Evolutionary conservation across 2,797 vertebrate species (phyloP).

Genomic region (Sternarchorhynchus goeldii): DNA sequence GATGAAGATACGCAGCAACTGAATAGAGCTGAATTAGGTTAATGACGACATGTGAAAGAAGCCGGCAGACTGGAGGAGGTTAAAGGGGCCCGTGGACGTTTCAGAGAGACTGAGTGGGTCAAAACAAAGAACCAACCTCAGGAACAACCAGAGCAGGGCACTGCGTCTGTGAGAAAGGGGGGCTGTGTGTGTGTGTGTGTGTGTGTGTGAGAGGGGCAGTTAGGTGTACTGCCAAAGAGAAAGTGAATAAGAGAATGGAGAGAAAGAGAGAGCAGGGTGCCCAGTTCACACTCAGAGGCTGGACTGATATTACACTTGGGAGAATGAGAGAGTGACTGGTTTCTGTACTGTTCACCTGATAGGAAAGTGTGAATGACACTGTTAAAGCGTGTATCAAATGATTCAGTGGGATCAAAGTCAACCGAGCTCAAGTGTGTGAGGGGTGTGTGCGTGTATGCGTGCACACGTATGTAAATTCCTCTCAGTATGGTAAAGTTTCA

Average conservation of each 20-base stretch:
- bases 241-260: slow-evolving; percentile 37
- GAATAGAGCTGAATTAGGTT: slow-evolving; percentile 27
- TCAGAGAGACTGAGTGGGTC: too few relatives aligned
- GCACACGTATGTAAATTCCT: not conserved
- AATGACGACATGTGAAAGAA: slow-evolving; percentile 25
- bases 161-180: not conserved
- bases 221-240: slow-evolving; percentile 32
- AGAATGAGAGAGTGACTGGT: slow-evolving; percentile 30
- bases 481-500: slow-evolving; percentile 39
- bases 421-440: slow-evolving; percentile 27
- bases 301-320: slow-evolving; percentile 41
- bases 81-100: not conserved
- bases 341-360: slow-evolving; percentile 44
- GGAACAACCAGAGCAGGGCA: not conserved
- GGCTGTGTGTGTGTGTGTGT: slow-evolving; percentile 17
- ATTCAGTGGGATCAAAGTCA: slow-evolving; percentile 40
- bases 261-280: slow-evolving; percentile 45
- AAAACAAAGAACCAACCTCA: not conserved
- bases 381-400: slow-evolving; percentile 48
- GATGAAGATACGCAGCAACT: slow-evolving; percentile 1
- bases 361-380: slow-evolving; percentile 48
- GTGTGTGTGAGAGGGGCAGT: slow-evolving; percentile 4
- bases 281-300: slow-evolving; percentile 33
- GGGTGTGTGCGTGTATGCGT: not conserved
- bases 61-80: not conserved